Evolutionary conservation across 2,113 vertebrate species (phyloP).

Genomic region (Craseonycteris thonglongyai): DNA sequence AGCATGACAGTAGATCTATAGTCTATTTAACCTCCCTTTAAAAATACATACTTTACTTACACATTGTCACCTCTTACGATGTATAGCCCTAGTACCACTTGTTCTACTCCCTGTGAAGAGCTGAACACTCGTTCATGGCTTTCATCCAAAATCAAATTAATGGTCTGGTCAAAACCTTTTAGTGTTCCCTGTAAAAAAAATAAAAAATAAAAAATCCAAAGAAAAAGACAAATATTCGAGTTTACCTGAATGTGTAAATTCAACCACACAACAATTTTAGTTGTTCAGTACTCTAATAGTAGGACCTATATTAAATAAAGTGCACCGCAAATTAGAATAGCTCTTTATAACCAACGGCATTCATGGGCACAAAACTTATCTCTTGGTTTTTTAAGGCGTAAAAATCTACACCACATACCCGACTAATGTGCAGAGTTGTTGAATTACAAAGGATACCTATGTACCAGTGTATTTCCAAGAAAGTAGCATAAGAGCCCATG

Average conservation of each 20-base stretch:
- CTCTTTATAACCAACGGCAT: not conserved
- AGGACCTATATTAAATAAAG: not conserved
- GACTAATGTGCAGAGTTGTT: not conserved
- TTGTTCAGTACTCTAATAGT: not conserved
- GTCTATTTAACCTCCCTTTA: not conserved
- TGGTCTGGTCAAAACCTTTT: slow-evolving; percentile 99
- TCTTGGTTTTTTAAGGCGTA: not conserved
- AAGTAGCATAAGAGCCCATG: not conserved
- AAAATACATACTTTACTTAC: slow-evolving; percentile 82
- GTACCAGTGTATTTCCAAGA: not conserved
- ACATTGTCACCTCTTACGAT: slow-evolving; percentile 98
- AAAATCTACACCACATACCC: not conserved
- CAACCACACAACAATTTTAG: not conserved
- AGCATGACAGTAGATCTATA: not conserved
- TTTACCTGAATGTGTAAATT: not conserved
- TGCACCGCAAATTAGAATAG: not conserved
- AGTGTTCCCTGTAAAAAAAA: slow-evolving; percentile 87
- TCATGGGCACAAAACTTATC: not conserved
- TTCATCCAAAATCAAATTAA: slow-evolving; percentile 98
- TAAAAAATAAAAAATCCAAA: slow-evolving; percentile 1
- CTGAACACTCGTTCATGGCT: slow-evolving; percentile 99
- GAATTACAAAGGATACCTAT: not conserved
- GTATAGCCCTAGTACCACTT: slow-evolving; percentile 97
- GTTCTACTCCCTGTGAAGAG: slow-evolving; percentile 97
- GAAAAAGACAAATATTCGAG: not conserved